phyloP scores from a whole-genome alignment of 2,113 vertebrate genomes.

The Gallinago media region DNA sequence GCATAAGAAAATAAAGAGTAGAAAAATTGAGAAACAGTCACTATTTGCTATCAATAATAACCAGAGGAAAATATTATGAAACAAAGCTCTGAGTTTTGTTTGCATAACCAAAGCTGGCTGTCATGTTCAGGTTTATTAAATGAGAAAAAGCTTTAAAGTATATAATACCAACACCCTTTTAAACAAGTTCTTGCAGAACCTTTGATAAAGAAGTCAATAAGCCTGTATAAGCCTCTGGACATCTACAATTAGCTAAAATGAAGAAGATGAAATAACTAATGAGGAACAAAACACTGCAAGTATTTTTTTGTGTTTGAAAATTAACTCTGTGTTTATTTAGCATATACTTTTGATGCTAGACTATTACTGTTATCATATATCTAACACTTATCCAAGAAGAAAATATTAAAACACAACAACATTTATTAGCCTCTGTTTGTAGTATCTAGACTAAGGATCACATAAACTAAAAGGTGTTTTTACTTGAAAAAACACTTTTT shows the following conservation, averaged over 20 bases:
- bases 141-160: background rate
- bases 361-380: slow-evolving; percentile 32
- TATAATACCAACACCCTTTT: background rate
- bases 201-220: slow-evolving; percentile 32
- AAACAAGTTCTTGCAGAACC: slow-evolving; percentile 50
- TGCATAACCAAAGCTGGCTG: background rate
- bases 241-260: slow-evolving; percentile 4
- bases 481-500: background rate
- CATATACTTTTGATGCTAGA: slow-evolving; percentile 5
- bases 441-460: background rate
- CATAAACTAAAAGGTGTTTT: background rate
- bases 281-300: background rate
- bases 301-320: slow-evolving; percentile 25
- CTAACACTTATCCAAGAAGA: background rate
- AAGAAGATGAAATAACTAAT: background rate
- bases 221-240: background rate
- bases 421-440: background rate
- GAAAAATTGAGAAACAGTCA: background rate
- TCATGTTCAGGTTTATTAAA: background rate
- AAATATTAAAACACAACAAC: background rate
- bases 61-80: background rate
- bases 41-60: background rate
- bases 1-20: background rate
- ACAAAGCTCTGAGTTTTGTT: background rate
- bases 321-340: background rate